phyloP scores from a whole-genome alignment of 1,140 invertebrate species.

The Heterodera carotae region DNA sequence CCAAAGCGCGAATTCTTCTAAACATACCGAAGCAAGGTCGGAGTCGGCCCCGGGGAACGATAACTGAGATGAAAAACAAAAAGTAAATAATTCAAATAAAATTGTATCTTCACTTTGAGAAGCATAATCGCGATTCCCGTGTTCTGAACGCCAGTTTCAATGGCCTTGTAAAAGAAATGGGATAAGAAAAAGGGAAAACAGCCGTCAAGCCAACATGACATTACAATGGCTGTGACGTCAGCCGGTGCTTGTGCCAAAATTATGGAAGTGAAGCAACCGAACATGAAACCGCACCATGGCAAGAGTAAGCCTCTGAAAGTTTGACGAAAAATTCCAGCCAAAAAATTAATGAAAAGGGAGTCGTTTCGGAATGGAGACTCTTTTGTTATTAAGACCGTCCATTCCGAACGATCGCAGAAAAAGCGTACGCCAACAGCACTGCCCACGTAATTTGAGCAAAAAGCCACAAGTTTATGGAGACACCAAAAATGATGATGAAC shows the following conservation, averaged over 20 bases:
- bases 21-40: constrained; percentile 66
- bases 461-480: constrained; percentile 85
- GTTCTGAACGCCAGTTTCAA: constrained; percentile 92
- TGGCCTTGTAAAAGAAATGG: constrained; percentile 67
- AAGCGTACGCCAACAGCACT: constrained; percentile 54
- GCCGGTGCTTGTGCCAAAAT: constrained; percentile 54
- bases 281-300: constrained; percentile 82
- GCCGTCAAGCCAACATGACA: background rate
- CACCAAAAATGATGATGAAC: constrained; percentile 86
- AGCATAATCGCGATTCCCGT: constrained; percentile 87
- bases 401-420: too few relatives aligned
- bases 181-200: background rate
- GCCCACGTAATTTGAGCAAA: constrained; percentile 80
- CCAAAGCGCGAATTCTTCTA: too few relatives aligned
- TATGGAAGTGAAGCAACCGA: constrained; percentile 71
- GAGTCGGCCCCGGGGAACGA: constrained; percentile 67
- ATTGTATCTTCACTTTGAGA: constrained; percentile 66
- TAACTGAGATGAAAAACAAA: constrained; percentile 53
- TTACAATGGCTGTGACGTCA: constrained; percentile 76
- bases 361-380: too few relatives aligned
- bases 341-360: too few relatives aligned
- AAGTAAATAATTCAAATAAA: background rate
- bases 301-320: constrained; percentile 77
- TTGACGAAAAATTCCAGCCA: background rate
- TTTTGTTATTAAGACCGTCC: too few relatives aligned